phyloP scores from a whole-genome alignment of 2,888 invertebrate genomes.

The Cremastinae sp. region DNA sequence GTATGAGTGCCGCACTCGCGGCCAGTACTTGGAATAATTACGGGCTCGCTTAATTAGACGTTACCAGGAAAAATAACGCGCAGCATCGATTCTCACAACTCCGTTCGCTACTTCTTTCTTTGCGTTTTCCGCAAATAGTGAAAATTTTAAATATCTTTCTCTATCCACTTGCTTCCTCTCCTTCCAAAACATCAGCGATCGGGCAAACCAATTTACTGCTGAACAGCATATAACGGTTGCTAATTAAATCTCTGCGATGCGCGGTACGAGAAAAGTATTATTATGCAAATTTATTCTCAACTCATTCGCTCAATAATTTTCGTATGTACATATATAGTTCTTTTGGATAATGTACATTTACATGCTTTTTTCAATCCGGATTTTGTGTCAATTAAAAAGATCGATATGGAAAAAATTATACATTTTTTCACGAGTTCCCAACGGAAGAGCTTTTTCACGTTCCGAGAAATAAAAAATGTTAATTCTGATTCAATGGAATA shows the following conservation, averaged over 20 bases:
- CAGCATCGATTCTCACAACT: constrained; percentile 36
- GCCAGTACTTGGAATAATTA: constrained; percentile 49
- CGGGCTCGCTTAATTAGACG: constrained; percentile 54
- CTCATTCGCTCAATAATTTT: not conserved
- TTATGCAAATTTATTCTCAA: too few relatives aligned
- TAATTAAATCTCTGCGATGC: not conserved
- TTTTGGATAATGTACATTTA: too few relatives aligned
- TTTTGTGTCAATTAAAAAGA: too few relatives aligned
- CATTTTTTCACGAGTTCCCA: too few relatives aligned
- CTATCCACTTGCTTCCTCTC: not conserved
- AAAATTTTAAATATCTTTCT: constrained; percentile 40
- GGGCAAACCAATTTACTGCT: not conserved
- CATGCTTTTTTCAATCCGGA: too few relatives aligned
- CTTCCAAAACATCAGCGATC: constrained; percentile 16
- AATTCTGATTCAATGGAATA: too few relatives aligned
- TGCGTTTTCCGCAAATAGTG: constrained; percentile 53
- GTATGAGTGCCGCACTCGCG: constrained; percentile 13
- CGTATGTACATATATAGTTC: too few relatives aligned
- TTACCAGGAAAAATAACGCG: constrained; percentile 31
- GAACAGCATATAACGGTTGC: not conserved
- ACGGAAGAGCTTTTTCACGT: too few relatives aligned
- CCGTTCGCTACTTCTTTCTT: constrained; percentile 26
- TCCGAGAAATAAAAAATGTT: too few relatives aligned
- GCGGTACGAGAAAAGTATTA: too few relatives aligned
- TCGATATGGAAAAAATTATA: too few relatives aligned